Base-by-base conservation (phyloP, 1,140 invertebrate genomes). In the Eciton burchellii region DNA sequence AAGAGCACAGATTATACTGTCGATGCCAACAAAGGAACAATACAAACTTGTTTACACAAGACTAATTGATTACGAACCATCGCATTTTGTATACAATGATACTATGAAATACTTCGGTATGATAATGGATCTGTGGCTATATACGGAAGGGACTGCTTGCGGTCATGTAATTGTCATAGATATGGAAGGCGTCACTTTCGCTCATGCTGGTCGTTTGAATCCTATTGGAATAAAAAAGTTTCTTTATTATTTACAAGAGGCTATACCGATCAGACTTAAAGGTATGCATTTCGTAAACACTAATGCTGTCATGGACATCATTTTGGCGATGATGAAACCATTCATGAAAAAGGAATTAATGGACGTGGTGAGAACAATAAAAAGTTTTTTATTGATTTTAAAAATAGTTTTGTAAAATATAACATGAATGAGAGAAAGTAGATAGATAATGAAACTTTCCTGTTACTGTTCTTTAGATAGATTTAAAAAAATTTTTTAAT, bases 321-420 rank as follows among this genome's bases (percentile, higher is more conserved):
- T 97, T 59, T 88, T 97, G 88, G 94, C 94, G 16, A 84, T 97
- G 72, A 94, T 97, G 91, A 96, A 94, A 83, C 96, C 96, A 0
- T 96, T 97, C 81, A 95, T 97, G 94, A 97, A 96, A 84, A 96
- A 96, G 68, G 94, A 96, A 35, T 90, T 97, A 1, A 86, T 95
- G 24, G 94, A 95, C 16, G 94, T 96, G 85, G 92, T 96, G 63
- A 76, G 81, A 76, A 49, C 5, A 71, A 24, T 43, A 14, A 21
- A 12, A 8, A 35, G 26, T 16, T 29, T 73, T 62, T 47, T 19
- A 52, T 52, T 41, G 19, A 71, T 14, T 21, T 14, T 62, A 21
- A 65, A 21, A 26, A 65, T 6, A 16, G 24, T 4, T 45, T 45
- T 45, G 63, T 35, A 2, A 35, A 35, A 6, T 35, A 35, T 35